A percentile compares a stretch with the other conserved stretches of the same genome.
Evolutionary conservation across 35 echinoderm and acorn worm species (phyloP).

Genomic region (Lytechinus pictus): DNA sequence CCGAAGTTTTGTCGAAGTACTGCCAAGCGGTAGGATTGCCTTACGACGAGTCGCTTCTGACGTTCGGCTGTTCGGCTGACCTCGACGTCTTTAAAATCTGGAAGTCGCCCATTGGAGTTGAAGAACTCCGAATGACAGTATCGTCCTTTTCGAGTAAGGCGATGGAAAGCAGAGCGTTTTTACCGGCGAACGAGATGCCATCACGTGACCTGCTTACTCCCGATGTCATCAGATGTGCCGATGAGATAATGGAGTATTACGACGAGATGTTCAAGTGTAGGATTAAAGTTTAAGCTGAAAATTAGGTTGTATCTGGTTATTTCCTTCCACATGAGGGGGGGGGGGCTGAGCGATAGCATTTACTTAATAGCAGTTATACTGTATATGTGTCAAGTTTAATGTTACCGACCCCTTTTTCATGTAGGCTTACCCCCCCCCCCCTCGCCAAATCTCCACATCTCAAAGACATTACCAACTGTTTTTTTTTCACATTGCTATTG

Average conservation of each 20-base stretch:
- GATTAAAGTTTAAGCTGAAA: neutral
- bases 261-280: slow-evolving; percentile 22
- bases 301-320: too few species aligned
- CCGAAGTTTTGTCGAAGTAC: slow-evolving; percentile 40
- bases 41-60: slow-evolving; percentile 20
- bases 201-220: slow-evolving; percentile 25
- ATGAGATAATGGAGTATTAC: slow-evolving; percentile 29
- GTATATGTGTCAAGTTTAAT: too few species aligned
- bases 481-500: too few species aligned
- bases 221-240: slow-evolving; percentile 36
- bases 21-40: slow-evolving; percentile 34
- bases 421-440: too few species aligned
- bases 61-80: neutral
- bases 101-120: neutral
- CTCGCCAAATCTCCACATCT: too few species aligned
- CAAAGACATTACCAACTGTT: too few species aligned
- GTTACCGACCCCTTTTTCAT: too few species aligned
- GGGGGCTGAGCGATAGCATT: too few species aligned
- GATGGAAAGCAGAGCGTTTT: neutral
- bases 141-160: neutral
- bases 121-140: neutral
- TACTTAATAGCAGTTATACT: too few species aligned
- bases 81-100: slow-evolving; percentile 25
- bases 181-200: neutral
- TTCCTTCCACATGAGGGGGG: too few species aligned